Evolutionary conservation across 2,888 invertebrate genomes (phyloP).

Genomic region (Melitaea athalia): DNA sequence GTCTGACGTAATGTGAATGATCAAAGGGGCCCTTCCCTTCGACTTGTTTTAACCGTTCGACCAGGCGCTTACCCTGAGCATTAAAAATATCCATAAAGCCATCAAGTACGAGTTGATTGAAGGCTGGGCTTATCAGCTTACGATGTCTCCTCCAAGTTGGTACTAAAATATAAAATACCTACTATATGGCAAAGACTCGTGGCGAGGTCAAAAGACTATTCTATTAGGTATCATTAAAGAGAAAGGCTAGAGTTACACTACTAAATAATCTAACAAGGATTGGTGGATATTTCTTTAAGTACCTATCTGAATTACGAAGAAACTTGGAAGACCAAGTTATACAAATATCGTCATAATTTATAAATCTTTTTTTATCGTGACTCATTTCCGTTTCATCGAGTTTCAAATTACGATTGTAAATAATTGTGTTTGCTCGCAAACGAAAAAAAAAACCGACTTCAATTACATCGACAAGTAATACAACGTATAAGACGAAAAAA

Average conservation of each 20-base stretch:
- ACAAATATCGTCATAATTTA: too few relatives aligned
- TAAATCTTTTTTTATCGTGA: too few relatives aligned
- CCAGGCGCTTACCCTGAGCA: constrained; percentile 44
- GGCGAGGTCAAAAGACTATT: neutral
- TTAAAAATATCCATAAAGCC: constrained; percentile 51
- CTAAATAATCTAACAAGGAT: neutral
- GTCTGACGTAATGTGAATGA: constrained; percentile 43
- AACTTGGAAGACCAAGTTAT: too few relatives aligned
- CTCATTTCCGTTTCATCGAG: too few relatives aligned
- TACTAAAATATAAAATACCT: constrained; percentile 43
- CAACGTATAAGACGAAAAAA: too few relatives aligned
- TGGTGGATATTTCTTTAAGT: neutral
- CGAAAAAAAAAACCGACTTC: too few relatives aligned
- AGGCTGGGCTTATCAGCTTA: constrained; percentile 52
- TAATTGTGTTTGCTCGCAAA: too few relatives aligned
- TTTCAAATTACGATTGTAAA: too few relatives aligned
- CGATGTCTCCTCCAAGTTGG: constrained; percentile 54
- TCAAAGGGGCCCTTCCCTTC: constrained; percentile 48
- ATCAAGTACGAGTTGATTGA: constrained; percentile 49
- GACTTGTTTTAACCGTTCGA: constrained; percentile 40
- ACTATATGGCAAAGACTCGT: too few relatives aligned
- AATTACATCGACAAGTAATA: too few relatives aligned
- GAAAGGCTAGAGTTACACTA: neutral
- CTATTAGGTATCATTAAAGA: neutral
- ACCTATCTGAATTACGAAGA: neutral